Percentiles rank a stretch among this genome's conserved stretches.
Conservation (phyloP, 2,113 vertebrate genomes). For the Turdus rufiventris region DNA sequence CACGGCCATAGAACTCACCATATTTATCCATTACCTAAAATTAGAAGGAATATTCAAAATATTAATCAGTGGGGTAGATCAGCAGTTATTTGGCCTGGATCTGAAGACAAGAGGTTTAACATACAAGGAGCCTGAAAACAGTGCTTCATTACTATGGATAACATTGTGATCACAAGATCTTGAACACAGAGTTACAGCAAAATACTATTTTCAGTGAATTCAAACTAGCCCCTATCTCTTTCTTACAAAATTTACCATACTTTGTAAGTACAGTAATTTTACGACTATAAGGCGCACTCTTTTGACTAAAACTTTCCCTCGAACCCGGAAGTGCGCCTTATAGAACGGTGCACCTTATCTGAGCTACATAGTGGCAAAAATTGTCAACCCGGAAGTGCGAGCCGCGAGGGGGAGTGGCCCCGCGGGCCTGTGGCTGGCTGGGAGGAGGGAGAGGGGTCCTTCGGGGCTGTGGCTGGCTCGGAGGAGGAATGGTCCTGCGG, state of each 20-base stretch:
- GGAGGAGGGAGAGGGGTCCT: too few relatives aligned
- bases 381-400: too few relatives aligned
- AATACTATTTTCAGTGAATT: not conserved
- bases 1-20: slow-evolving; percentile 93
- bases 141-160: not conserved
- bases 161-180: not conserved
- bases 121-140: not conserved
- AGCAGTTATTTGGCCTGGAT: not conserved
- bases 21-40: slow-evolving; percentile 97
- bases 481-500: too few relatives aligned
- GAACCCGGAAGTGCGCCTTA: too few relatives aligned
- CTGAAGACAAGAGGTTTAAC: not conserved
- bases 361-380: too few relatives aligned
- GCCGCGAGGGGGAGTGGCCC: too few relatives aligned
- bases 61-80: not conserved
- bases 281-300: too few relatives aligned
- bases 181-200: not conserved
- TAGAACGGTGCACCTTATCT: too few relatives aligned
- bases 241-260: not conserved
- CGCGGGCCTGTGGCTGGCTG: too few relatives aligned
- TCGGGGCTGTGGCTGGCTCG: too few relatives aligned
- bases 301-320: too few relatives aligned
- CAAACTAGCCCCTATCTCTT: not conserved
- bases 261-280: too few relatives aligned
- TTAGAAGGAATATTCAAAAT: not conserved